Evolutionary conservation across 2,797 vertebrate genomes (phyloP), one percentile per base, ranked within the genome.

Genomic region (Hippocampus kuda): DNA sequence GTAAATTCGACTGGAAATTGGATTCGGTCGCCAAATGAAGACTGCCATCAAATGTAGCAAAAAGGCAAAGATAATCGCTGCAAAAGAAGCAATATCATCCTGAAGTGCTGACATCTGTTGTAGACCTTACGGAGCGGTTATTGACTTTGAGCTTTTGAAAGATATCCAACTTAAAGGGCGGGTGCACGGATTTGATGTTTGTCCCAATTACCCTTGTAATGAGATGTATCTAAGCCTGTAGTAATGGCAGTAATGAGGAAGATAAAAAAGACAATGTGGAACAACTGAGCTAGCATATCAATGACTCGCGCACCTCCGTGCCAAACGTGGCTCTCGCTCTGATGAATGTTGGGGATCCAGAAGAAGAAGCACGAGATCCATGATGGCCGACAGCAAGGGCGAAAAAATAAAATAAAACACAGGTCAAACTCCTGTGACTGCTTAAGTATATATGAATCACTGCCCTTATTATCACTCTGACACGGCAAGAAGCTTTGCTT

Each of bases 121-220:
- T 76, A 65, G 81, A 83, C 77, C 70, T 66, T 83, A 83, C 77
- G 66, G 79, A 4, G 77, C 53, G 27, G 71, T 81, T 85, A 79
- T 81, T 79, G 77, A 78, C 81, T 76, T 66, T 73, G 70, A 91
- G 80, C 80, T 84, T 89, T 87, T 88, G 87, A 88, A 84, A 91
- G 83, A 90, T 81, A 89, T 89, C 87, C 83, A 92, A 92, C 89
- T 92, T 90, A 91, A 88, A 85, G 85, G 83, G 70, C 68, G 75
- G 78, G 77, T 74, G 81, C 24, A 77, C 81, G 42, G 81, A 90
- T 89, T 90, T 91, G 79, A 91, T 90, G 92, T 93, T 94, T 93
- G 91, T 94, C 91, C 92, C 91, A 94, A 93, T 95, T 94, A 94
- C 93, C 93, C 92, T 94, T 93, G 92, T 92, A 93, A 93, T 89